Evolutionary conservation across 2,113 vertebrate genomes (phyloP), one percentile per base, ranked within the genome.

Genomic region (Rhinogobius similis): DNA sequence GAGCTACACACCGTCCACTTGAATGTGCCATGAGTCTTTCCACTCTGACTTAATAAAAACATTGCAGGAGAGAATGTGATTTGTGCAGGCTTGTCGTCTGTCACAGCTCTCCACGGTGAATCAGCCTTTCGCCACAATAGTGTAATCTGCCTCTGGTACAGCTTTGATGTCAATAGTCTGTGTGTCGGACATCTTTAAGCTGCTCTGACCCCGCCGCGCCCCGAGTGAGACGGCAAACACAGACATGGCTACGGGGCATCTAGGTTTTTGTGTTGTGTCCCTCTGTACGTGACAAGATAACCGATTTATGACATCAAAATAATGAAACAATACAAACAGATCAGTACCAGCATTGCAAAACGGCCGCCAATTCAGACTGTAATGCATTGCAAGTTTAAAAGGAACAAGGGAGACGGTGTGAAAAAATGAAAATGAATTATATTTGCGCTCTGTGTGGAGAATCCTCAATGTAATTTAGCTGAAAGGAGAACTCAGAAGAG

Each of bases 401-500:
- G 55, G 26, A 58, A 29, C 55, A 16, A 58, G 26, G 26, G 26
- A 58, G 29, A 61, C 58, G 1, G 27, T 7, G 27, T 61, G 58
- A 14, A 43, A 68, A 72, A 79, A 73, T 36, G 10, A 67, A 53
- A 79, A 73, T 63, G 11, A 39, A 53, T 71, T 73, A 38, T 68
- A 53, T 80, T 69, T 72, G 70, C 59, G 26, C 48, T 24, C 53
- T 78, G 74, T 62, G 38, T 29, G 43, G 59, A 62, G 61, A 73
- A 59, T 66, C 77, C 72, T 88, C 68, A 75, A 70, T 82, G 78
- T 68, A 80, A 83, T 87, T 81, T 77, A 77, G 44, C 67, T 67
- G 27, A 62, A 63, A 72, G 63, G 78, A 78, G 67, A 67, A 67
- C 79, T 81, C 55, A 70, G 43, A 70, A 68, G 70, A 75, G 64